A percentile compares a stretch with the other conserved stretches of the same genome.
These are phyloP conservation scores for Enteromius afrohamiltoni DNA, from an alignment of 2,797 vertebrate species.

Conservation along the genomic window DNA sequence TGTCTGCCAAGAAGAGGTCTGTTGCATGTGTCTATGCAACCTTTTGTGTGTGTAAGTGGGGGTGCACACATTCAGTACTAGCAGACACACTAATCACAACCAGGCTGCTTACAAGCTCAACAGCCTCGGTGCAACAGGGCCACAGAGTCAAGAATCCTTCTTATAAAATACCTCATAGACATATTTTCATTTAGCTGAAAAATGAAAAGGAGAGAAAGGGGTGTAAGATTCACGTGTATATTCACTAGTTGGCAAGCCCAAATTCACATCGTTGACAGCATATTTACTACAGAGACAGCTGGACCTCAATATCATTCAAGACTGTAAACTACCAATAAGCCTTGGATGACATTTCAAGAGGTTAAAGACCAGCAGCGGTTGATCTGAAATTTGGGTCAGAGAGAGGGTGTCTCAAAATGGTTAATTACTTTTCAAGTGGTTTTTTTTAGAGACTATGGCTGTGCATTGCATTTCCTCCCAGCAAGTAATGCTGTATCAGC, in stretches of 20 bases:
- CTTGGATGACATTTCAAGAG: conserved; percentile 4
- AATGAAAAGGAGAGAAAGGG: not conserved
- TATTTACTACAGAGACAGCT: conserved; percentile 17
- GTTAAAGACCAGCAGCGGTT: not conserved
- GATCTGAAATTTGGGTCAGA: not conserved
- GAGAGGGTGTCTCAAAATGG: not conserved
- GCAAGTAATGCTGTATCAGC: conserved; percentile 71
- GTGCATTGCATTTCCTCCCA: conserved; percentile 53
- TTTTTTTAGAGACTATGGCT: conserved; percentile 50
- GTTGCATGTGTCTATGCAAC: conserved; percentile 11
- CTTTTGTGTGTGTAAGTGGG: conserved; percentile 24
- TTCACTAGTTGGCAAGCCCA: not conserved
- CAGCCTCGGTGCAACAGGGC: not conserved
- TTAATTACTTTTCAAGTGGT: conserved; percentile 7
- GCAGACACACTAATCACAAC: conserved; percentile 19
- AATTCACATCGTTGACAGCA: not conserved
- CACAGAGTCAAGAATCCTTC: not conserved
- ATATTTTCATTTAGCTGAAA: not conserved
- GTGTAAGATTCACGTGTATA: not conserved
- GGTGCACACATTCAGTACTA: conserved; percentile 17
- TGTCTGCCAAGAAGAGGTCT: conserved; percentile 38
- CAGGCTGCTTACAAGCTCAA: not conserved
- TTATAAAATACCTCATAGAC: not conserved
- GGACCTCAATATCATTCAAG: conserved; percentile 29
- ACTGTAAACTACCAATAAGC: conserved; percentile 1